A percentile compares a stretch with the other conserved stretches of the same genome.
Evolutionary conservation across 2,888 invertebrate species (phyloP).

Genomic region (Sinelater perroti): DNA sequence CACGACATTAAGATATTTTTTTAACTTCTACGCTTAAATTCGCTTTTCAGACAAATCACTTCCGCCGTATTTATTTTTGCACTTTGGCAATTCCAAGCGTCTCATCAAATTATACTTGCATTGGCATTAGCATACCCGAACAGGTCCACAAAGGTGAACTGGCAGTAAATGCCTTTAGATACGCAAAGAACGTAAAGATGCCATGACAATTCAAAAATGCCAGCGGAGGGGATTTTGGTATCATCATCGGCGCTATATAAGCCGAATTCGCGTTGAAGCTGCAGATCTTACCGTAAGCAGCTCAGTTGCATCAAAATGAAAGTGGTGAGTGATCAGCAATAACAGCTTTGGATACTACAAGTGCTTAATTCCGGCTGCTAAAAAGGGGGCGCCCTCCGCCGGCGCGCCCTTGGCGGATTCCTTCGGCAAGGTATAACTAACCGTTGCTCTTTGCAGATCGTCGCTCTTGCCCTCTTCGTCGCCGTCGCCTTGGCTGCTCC

Average conservation of each 20-base stretch:
- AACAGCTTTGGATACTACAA: not conserved
- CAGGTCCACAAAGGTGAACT: slow-evolving; percentile 25
- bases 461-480: slow-evolving; percentile 47
- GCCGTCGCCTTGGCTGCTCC: slow-evolving; percentile 49
- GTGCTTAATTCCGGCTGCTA: not conserved
- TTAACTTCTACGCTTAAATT: too few relatives aligned
- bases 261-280: slow-evolving; percentile 1
- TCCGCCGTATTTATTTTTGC: too few relatives aligned
- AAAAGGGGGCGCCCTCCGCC: too few relatives aligned
- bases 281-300: too few relatives aligned
- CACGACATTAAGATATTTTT: too few relatives aligned
- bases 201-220: not conserved
- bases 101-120: slow-evolving; percentile 1
- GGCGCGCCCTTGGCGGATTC: not conserved
- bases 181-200: slow-evolving; percentile 11
- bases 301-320: slow-evolving; percentile 37
- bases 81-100: not conserved
- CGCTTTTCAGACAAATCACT: too few relatives aligned
- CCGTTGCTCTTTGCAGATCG: slow-evolving; percentile 41
- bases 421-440: too few relatives aligned
- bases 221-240: slow-evolving; percentile 8
- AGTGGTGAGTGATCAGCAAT: slow-evolving; percentile 35
- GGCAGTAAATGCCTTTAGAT: not conserved
- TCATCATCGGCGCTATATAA: slow-evolving; percentile 12
- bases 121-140: slow-evolving; percentile 12